Conservation (phyloP, 64 coral and sea anemone species). For the Pocillopora verrucosa region DNA sequence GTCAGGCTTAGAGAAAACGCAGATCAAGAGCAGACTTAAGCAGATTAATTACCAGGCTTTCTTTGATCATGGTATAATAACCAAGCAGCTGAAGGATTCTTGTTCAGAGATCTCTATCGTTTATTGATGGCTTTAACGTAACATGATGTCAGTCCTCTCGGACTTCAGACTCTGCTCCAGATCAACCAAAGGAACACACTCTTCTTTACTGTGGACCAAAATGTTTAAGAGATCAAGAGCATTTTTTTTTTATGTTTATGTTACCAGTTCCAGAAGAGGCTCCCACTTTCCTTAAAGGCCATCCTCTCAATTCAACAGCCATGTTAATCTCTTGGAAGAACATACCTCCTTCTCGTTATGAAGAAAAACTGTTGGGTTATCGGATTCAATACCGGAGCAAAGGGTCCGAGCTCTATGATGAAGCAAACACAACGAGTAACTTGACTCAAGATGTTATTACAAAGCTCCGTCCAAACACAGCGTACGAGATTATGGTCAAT, state of each 20-base stretch:
- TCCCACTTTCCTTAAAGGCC: not conserved
- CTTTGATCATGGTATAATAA: too few relatives aligned
- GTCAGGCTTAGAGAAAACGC: too few relatives aligned
- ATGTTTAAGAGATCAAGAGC: not conserved
- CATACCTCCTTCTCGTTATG: not conserved
- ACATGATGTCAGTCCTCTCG: too few relatives aligned
- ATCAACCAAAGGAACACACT: not conserved
- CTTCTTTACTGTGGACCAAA: not conserved
- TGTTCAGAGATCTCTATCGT: too few relatives aligned
- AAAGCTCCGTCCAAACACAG: not conserved
- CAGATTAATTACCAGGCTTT: too few relatives aligned
- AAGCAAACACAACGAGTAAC: not conserved
- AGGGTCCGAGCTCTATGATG: not conserved
- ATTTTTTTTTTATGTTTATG: not conserved
- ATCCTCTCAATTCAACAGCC: constrained; percentile 7
- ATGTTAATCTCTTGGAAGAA: not conserved
- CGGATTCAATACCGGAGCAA: not conserved
- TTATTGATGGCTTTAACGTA: too few relatives aligned
- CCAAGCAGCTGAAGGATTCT: too few relatives aligned
- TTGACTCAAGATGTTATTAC: not conserved
- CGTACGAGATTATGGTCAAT: not conserved
- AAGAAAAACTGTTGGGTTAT: not conserved
- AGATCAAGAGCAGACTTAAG: too few relatives aligned
- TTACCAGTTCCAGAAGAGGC: not conserved
- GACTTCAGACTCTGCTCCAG: not conserved